Conservation (phyloP, 2,888 invertebrate species). For the Epinotia bilunana region DNA sequence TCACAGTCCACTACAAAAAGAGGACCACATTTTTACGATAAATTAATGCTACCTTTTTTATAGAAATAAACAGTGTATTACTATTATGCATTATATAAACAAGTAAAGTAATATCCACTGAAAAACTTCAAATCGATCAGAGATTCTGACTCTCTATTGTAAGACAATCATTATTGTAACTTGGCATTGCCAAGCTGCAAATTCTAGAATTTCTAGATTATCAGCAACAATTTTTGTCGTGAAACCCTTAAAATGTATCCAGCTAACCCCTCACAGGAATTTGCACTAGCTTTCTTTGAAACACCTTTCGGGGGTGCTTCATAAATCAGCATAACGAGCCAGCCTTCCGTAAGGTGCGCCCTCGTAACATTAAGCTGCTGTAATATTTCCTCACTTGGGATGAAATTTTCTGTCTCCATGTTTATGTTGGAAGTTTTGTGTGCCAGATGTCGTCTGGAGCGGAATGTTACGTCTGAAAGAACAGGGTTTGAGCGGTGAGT, state of each 20-base stretch:
- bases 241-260: slow-evolving; percentile 58
- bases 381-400: slow-evolving; percentile 84
- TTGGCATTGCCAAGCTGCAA: not conserved
- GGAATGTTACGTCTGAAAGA: slow-evolving; percentile 54
- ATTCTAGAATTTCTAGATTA: slow-evolving; percentile 30
- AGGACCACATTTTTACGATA: too few relatives aligned
- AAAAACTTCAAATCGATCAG: not conserved
- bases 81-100: not conserved
- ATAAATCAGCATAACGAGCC: slow-evolving; percentile 82
- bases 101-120: not conserved
- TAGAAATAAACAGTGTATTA: too few relatives aligned
- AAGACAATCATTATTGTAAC: too few relatives aligned
- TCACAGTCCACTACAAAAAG: too few relatives aligned
- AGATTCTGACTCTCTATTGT: not conserved
- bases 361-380: slow-evolving; percentile 79
- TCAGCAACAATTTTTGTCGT: slow-evolving; percentile 17
- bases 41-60: too few relatives aligned
- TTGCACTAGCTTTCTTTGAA: slow-evolving; percentile 69
- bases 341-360: slow-evolving; percentile 77
- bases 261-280: slow-evolving; percentile 67
- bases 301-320: slow-evolving; percentile 71
- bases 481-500: not conserved
- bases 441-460: slow-evolving; percentile 71
- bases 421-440: slow-evolving; percentile 72
- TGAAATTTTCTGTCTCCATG: slow-evolving; percentile 80